phyloP scores from a whole-genome alignment of 2,888 invertebrate species.

The Folsomia manolachei region DNA sequence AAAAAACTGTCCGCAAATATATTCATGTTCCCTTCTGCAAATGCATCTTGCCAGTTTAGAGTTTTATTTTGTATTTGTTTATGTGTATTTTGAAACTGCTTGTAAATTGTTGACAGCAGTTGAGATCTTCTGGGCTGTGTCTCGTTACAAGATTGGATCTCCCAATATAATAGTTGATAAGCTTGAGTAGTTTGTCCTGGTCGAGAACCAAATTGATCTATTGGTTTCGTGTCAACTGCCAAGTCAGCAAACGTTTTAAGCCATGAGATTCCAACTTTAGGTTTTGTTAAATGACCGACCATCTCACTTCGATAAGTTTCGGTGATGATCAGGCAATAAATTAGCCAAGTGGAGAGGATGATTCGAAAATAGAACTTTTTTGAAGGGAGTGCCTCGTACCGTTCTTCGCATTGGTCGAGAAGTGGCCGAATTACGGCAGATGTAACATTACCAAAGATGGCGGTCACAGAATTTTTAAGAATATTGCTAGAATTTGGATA shows the following conservation, averaged over 20 bases:
- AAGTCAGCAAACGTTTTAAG: neutral
- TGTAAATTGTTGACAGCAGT: neutral
- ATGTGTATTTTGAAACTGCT: no score
- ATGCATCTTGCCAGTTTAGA: neutral
- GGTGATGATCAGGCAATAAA: neutral
- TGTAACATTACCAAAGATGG: neutral
- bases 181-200: neutral
- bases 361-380: neutral
- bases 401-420: neutral
- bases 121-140: neutral
- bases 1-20: neutral
- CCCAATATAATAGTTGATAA: neutral
- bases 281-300: neutral
- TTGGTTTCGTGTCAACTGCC: neutral
- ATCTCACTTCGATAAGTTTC: constrained; percentile 1
- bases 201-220: neutral
- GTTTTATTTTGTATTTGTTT: neutral
- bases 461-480: neutral
- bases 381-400: neutral
- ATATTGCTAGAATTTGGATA: neutral
- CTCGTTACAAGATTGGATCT: neutral
- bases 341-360: neutral
- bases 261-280: neutral
- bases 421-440: neutral
- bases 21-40: neutral